Percentiles rank a stretch among this genome's conserved stretches.
Evolutionary conservation across 2,113 vertebrate species (phyloP).

Genomic region (Fukomys damarensis): DNA sequence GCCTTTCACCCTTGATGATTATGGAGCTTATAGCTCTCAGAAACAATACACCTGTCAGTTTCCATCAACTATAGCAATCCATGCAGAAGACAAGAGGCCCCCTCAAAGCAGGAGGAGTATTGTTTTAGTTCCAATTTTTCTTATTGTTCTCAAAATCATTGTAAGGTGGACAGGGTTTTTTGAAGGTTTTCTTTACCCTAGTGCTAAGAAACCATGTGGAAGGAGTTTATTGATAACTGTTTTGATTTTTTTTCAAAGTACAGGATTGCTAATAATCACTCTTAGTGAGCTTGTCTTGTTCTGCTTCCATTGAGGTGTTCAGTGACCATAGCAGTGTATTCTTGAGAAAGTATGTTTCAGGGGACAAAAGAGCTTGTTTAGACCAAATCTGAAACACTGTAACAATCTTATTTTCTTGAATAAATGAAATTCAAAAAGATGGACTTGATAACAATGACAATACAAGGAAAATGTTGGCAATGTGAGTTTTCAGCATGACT

Average conservation of each 20-base stretch:
- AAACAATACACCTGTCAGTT: slow-evolving; percentile 99
- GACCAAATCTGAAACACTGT: slow-evolving; percentile 49
- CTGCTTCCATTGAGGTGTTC: slow-evolving; percentile 85
- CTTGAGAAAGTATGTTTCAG: slow-evolving; percentile 38
- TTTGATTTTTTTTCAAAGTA: slow-evolving; percentile 84
- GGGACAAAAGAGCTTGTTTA: slow-evolving; percentile 58
- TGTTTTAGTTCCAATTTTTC: slow-evolving; percentile 92
- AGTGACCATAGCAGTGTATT: slow-evolving; percentile 75
- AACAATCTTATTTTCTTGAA: slow-evolving; percentile 34
- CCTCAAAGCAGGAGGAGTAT: slow-evolving; percentile 93
- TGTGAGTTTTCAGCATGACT: slow-evolving; percentile 30
- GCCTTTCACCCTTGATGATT: slow-evolving; percentile 97
- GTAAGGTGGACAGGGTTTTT: slow-evolving; percentile 88
- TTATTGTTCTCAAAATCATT: slow-evolving; percentile 91
- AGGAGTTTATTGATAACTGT: slow-evolving; percentile 90
- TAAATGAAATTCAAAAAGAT: slow-evolving; percentile 22
- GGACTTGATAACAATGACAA: not conserved
- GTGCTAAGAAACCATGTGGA: slow-evolving; percentile 87
- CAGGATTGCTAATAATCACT: slow-evolving; percentile 86
- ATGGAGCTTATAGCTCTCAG: slow-evolving; percentile 96
- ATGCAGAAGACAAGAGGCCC: slow-evolving; percentile 95
- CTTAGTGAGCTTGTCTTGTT: slow-evolving; percentile 86
- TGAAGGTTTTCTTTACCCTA: slow-evolving; percentile 85
- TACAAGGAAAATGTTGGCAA: not conserved
- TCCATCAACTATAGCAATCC: slow-evolving; percentile 94